A percentile compares a stretch with the other conserved stretches of the same genome.
phyloP scores from a whole-genome alignment of 2,797 vertebrate genomes.

The Etheostoma nigrum region DNA sequence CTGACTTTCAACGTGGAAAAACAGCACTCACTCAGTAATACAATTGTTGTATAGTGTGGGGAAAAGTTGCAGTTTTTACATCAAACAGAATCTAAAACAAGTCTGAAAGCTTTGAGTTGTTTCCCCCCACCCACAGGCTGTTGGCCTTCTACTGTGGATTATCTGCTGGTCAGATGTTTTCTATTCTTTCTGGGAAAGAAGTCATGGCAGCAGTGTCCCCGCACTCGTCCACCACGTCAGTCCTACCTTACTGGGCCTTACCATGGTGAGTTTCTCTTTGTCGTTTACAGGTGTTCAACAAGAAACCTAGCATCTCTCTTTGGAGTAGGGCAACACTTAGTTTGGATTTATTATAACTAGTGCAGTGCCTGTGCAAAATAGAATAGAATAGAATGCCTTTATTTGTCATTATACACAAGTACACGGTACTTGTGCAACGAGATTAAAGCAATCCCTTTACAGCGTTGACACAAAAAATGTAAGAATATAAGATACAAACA shows the following conservation, averaged over 20 bases:
- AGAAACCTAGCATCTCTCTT: neutral
- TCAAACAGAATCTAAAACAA: neutral
- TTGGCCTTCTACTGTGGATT: constrained; percentile 92
- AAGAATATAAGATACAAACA: too few species aligned
- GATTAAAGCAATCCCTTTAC: too few species aligned
- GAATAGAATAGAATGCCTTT: too few species aligned
- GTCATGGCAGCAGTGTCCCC: constrained; percentile 65
- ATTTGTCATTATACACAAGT: too few species aligned
- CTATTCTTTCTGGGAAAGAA: constrained; percentile 98
- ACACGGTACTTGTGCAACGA: too few species aligned
- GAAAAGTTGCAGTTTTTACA: neutral
- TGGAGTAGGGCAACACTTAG: neutral
- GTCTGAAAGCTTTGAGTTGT: neutral
- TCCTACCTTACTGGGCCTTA: constrained; percentile 92
- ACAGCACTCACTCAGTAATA: neutral
- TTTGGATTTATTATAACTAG: neutral
- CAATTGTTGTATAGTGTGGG: neutral
- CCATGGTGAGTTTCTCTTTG: constrained; percentile 87
- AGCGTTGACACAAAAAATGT: too few species aligned
- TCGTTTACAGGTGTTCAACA: neutral
- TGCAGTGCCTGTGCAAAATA: too few species aligned
- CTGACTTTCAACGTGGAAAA: neutral
- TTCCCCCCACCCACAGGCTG: constrained; percentile 79
- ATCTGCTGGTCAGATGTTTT: constrained; percentile 99
- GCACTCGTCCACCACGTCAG: constrained; percentile 89